Conservation (phyloP, 2,888 invertebrate genomes). For the Zygaena filipendulae region DNA sequence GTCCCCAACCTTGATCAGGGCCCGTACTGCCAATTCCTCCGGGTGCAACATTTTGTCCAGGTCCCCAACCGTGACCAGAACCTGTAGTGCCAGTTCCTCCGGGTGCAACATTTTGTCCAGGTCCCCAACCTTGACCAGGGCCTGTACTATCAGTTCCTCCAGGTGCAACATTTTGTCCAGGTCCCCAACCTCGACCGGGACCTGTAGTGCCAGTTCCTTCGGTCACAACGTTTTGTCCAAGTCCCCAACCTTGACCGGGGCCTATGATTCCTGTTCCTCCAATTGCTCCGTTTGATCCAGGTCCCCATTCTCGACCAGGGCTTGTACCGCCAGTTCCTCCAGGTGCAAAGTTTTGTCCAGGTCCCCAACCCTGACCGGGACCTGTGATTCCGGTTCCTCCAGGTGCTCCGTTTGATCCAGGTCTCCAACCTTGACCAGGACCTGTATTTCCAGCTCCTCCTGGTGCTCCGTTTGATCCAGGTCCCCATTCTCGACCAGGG, state of each 20-base stretch:
- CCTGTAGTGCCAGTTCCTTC: constrained; percentile 1
- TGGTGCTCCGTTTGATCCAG: constrained; percentile 7
- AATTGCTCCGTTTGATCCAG: too few relatives aligned
- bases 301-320: constrained; percentile 8
- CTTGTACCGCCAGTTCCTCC: constrained; percentile 11
- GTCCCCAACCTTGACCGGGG: not conserved
- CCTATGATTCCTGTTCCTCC: constrained; percentile 12
- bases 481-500: constrained; percentile 4
- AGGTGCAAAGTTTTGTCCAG: constrained; percentile 7
- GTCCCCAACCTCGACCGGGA: constrained; percentile 1
- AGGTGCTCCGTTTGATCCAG: constrained; percentile 5
- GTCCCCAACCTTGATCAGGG: constrained; percentile 3
- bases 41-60: constrained; percentile 9
- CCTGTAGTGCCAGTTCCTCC: too few relatives aligned
- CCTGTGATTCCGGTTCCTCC: constrained; percentile 2
- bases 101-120: too few relatives aligned
- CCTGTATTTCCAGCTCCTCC: constrained; percentile 5
- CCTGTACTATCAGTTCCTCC: constrained; percentile 7
- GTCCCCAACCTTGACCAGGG: constrained; percentile 5
- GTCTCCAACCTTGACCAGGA: constrained; percentile 1
- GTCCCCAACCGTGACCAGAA: constrained; percentile 13
- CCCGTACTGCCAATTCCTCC: constrained; percentile 14
- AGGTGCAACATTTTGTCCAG: constrained; percentile 5
- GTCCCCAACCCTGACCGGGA: not conserved
- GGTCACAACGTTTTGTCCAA: constrained; percentile 5